phyloP scores from a whole-genome alignment of 2,888 invertebrate genomes.

The Cactoblastis cactorum region DNA sequence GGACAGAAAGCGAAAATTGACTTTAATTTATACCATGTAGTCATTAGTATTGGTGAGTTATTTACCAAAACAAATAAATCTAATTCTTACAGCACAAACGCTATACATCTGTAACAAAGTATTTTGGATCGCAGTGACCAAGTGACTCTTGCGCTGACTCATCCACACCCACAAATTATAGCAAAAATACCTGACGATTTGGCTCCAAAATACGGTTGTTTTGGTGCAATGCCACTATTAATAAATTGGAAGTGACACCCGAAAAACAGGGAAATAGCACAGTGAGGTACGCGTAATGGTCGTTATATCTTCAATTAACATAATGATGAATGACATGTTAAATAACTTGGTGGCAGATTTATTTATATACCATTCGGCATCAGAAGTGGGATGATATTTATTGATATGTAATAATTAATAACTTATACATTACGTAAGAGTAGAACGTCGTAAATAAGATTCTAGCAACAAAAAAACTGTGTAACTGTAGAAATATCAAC shows the following conservation, averaged over 20 bases:
- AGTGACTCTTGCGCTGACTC: neutral
- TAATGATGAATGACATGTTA: neutral
- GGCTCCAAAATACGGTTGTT: slow-evolving; percentile 4
- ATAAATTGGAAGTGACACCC: neutral
- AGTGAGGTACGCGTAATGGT: neutral
- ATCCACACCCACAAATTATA: neutral
- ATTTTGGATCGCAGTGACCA: too few relatives aligned
- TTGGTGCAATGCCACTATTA: neutral
- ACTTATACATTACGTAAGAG: too few relatives aligned
- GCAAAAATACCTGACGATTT: neutral
- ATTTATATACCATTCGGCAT: neutral
- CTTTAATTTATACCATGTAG: too few relatives aligned
- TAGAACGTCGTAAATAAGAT: too few relatives aligned
- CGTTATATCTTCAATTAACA: neutral
- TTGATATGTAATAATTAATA: too few relatives aligned
- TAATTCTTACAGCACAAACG: too few relatives aligned
- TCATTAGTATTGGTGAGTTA: too few relatives aligned
- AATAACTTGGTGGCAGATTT: neutral
- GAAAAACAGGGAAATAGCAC: neutral
- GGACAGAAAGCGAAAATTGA: too few relatives aligned
- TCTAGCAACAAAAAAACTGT: neutral
- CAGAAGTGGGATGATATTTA: slow-evolving; percentile 1
- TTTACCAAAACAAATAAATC: too few relatives aligned
- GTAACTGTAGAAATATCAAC: too few relatives aligned
- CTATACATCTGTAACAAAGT: too few relatives aligned